Evolutionary conservation across 2,797 vertebrate genomes (phyloP).

Genomic region (Lepus oiostolus): DNA sequence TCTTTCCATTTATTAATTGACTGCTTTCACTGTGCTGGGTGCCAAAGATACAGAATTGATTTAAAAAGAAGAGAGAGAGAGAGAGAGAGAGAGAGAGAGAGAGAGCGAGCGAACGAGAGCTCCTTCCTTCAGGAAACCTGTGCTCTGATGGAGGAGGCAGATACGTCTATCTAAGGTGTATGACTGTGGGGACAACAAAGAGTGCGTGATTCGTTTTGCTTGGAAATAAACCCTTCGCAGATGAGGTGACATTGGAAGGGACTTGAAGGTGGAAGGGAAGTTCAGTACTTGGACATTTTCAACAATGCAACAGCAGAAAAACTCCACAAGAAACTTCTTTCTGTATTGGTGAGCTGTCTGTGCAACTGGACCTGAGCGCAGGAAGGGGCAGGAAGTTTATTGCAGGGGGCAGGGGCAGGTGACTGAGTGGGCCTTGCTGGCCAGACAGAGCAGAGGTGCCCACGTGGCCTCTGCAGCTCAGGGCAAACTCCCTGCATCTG

Average conservation of each 20-base stretch:
- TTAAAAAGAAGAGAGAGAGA: neutral
- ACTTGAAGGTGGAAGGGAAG: neutral
- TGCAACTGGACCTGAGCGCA: neutral
- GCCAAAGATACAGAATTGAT: neutral
- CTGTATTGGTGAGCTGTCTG: neutral
- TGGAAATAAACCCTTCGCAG: slow-evolving; percentile 37
- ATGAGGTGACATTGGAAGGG: slow-evolving; percentile 9
- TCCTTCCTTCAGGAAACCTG: neutral
- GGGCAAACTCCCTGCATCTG: neutral
- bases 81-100: too few relatives aligned
- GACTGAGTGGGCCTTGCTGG: fast-evolving
- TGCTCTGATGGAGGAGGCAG: neutral
- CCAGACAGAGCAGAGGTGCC: neutral
- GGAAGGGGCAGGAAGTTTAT: too few relatives aligned
- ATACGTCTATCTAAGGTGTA: neutral
- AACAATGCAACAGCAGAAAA: neutral
- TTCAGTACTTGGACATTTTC: neutral
- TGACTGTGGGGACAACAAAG: neutral
- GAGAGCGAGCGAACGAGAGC: too few relatives aligned
- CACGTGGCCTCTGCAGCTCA: too few relatives aligned
- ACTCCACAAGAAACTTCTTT: neutral
- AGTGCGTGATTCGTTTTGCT: neutral
- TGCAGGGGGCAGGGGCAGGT: fast-evolving
- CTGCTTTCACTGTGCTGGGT: neutral
- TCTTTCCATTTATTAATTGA: neutral